Percentiles rank a stretch among this genome's conserved stretches.
Evolutionary conservation across 2,113 vertebrate species (phyloP).

Genomic region (Nycticryphes semicollaris): DNA sequence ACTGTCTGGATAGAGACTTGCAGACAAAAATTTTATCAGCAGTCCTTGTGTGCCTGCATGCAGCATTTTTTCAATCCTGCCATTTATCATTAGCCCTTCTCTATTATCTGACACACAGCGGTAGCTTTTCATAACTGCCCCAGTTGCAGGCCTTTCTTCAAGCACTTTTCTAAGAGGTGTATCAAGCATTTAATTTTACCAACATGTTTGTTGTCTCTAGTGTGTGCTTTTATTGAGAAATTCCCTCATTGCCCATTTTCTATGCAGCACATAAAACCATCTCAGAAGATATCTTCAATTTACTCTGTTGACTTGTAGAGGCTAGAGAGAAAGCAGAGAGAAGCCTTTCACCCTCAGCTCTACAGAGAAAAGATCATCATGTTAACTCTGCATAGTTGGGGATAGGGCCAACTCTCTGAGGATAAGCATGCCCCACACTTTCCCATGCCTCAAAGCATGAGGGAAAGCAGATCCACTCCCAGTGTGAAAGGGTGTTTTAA

Average conservation of each 20-base stretch:
- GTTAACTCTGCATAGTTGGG: background rate
- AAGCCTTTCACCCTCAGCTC: background rate
- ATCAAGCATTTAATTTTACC: background rate
- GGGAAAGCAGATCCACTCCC: constrained; percentile 7
- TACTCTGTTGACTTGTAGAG: background rate
- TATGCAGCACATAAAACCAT: background rate
- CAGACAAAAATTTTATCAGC: background rate
- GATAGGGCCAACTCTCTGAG: constrained; percentile 36
- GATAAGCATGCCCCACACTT: constrained; percentile 28
- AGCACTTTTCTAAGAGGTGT: background rate
- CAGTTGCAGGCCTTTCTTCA: background rate
- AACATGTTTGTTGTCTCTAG: background rate
- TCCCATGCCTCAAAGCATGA: constrained; percentile 26
- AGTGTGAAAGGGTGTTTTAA: background rate
- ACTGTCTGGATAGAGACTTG: background rate
- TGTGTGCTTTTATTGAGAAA: background rate
- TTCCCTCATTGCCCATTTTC: background rate
- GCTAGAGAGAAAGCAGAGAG: background rate
- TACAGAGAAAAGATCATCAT: background rate
- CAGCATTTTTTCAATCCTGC: background rate
- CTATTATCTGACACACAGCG: background rate
- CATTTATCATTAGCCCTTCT: background rate
- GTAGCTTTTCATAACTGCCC: background rate
- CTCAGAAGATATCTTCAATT: background rate
- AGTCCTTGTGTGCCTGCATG: background rate